Evolutionary conservation across 2,888 invertebrate species (phyloP), one percentile per base, ranked within the genome.

Genomic region (Perizoma flavofasciatum): DNA sequence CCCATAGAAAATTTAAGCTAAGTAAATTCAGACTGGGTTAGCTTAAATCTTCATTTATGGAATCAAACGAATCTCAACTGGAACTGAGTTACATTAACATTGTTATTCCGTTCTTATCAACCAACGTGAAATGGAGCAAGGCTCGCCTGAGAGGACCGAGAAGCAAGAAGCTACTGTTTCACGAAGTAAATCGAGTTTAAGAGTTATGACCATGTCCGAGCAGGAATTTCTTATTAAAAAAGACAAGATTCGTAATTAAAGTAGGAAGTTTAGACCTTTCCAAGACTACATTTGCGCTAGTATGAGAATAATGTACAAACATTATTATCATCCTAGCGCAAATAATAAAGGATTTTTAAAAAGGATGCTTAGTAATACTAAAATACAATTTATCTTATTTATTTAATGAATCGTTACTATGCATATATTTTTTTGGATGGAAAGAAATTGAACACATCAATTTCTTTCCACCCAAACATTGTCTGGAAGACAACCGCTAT

Each of bases 181-280:
- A 61, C 60, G 60, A 61, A 65, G 61, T 65, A 64, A 71, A 71
- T 67, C 55, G 64, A 71, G 69, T 67, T 69, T 68, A 66, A 69
- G 63, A 71, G 65, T 71, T 68, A 68, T 65, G 61, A 69, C 63
- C 61, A 68, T 66, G 68, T 67, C 66, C 61, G 62, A 61, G 63
- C 45, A 59, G 59, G 65, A 67, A 63, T 69, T 69, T 65, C 61
- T 64, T 65, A 67, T 67, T 65, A 65, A 67, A 69, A 66, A 69
- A 67, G 68, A 71, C 67, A 66, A 69, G 66, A 64, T 67, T 63
- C 64, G 64, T 67, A 68, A 71, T 69, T 67, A 69, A 69, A 69
- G 67, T 65, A 61, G 57, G 51, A 68, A 69, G 69, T 67, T 66
- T 6, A 67, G 62, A 65, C 67, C 53, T 57, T 56, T 58, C 55